Evolutionary conservation across 2,113 vertebrate genomes (phyloP), one percentile per base, ranked within the genome.

Genomic region (Petaurus breviceps): DNA sequence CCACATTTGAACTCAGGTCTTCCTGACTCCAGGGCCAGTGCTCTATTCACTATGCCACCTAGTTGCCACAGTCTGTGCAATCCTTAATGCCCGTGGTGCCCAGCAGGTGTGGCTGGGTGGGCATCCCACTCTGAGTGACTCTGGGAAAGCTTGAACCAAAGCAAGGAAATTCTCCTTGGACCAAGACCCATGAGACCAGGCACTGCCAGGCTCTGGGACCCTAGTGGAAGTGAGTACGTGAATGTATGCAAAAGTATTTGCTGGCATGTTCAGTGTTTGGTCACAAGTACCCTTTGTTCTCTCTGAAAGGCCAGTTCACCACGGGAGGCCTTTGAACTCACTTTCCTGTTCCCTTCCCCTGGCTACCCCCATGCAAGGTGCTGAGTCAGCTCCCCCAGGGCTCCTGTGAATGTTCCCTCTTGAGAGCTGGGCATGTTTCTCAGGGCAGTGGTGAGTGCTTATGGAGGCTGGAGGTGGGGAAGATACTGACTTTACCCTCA

Each of bases 181-280:
- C 12, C 19, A 43, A n/a, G 7, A 9, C 26, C 57, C 57, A 12
- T 11, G 31, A 68, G 31, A 68, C 28, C 19, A 8, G n/a, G 7
- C n/a, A 2, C n/a, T 23, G n/a, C n/a, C 68, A 43, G 16, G n/a
- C 37, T 77, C 25, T 43, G 16, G 14, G 68, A 84, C n/a, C 19
- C 37, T 8, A 23, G 7, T 43, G 68, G n/a, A 43, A 8, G 5
- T 22, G 7, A 84, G 68, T 43, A 19, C 16, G 2, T 8, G 19
- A 37, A 84, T 43, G n/a, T n/a, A n/a, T 43, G 68, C 68, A 84
- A 23, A 16, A n/a, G n/a, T 19, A 4, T 43, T 8, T 84, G 68
- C 1, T 19, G 2, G 37, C 0, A 0, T 61, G 28, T 28, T 61
- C 28, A 28, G 3, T 3, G 10, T 12, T 3, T 4, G 11, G 37